Base-by-base conservation (phyloP, 2,888 invertebrate species). In the Tachina fera region DNA sequence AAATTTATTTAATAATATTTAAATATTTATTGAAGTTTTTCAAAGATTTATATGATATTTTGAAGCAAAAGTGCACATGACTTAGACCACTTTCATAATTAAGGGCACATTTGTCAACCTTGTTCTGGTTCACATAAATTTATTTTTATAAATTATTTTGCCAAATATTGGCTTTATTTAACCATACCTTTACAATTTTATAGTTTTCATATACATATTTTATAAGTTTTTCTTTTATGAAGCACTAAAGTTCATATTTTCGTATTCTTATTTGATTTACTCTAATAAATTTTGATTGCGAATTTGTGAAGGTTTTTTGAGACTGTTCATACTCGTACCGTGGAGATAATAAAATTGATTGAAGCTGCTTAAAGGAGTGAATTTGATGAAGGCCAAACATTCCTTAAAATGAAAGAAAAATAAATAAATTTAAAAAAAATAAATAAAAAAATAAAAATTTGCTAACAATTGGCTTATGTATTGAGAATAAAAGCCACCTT, bases 261-360 rank as follows among this genome's bases (percentile, higher is more conserved):
- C 5, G 39, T 53, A 53, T 61, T 67, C 14, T 63, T 71, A 58
- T 83, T 83, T 60, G 77, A 77, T 83, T 67, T 77, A 83, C 71
- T 60, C 39, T 22, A 83, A 83, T 71, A 67, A 72, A 70, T 72
- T 71, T 83, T 65, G 43, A 71, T 76, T 82, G 61, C 61, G 31
- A 76, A 71, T 76, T 49, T 70, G 31, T 47, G 14, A 72, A 41
- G 53, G 31, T 31, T 67, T 60, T 22, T 74, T 51, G 16, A 10
- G 65, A 31, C 8, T 51, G 0, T 22, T 19, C 31, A 13, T 19
- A 51, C 41, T 19, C 31, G 10, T 19, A 51, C 41, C 47, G 61
- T 53, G 51, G 9, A 53, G 61, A 39, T 70, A 53, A 70, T 63
- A 75, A 82, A 74, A 58, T 47, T 56, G 6, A 63, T 19, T 19